These are phyloP conservation scores for cattle (Bos taurus) DNA, from an alignment of 2,113 vertebrate species.

Conservation along the genomic window DNA sequence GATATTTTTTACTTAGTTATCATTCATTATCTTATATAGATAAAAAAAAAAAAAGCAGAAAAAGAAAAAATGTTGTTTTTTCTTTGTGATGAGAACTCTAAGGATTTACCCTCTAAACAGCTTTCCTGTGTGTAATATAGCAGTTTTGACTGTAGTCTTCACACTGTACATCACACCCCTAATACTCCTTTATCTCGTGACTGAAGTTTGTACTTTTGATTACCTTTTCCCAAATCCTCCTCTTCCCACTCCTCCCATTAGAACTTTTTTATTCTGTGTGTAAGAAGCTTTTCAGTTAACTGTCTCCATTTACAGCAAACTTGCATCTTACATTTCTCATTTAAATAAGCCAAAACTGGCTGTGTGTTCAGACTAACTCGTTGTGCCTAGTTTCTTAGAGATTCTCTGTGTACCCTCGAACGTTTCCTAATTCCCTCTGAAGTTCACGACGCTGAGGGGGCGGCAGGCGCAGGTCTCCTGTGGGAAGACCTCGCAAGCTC, in stretches of 20 bases:
- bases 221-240: background rate
- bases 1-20: background rate
- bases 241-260: fast-evolving
- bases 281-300: conserved; percentile 3
- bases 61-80: background rate
- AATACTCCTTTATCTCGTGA: fast-evolving
- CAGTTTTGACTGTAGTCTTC: no score
- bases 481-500: background rate
- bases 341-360: background rate
- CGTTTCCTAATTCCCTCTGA: background rate
- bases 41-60: background rate
- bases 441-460: background rate
- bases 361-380: background rate
- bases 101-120: no score
- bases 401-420: background rate
- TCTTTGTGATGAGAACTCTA: background rate
- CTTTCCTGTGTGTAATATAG: fast-evolving
- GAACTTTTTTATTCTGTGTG: background rate
- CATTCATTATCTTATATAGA: background rate
- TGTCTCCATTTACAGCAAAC: background rate
- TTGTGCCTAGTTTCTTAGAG: background rate
- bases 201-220: background rate
- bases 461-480: background rate
- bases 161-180: background rate
- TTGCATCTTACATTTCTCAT: background rate